Evolutionary conservation across 2,888 invertebrate genomes (phyloP).

Genomic region (Drosophila kambysellisi): DNA sequence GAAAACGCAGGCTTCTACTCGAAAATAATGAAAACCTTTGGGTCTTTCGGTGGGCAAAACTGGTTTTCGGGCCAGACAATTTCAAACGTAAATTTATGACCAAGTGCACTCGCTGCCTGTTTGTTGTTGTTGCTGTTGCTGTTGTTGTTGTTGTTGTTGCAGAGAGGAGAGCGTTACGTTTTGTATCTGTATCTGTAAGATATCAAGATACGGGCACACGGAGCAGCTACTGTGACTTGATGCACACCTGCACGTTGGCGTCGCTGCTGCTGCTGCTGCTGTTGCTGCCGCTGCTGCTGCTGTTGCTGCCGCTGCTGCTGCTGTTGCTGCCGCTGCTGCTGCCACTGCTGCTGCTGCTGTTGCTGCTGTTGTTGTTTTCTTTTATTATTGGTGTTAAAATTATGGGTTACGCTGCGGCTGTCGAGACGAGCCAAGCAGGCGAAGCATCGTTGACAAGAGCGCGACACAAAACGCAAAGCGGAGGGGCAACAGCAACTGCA

Average conservation of each 20-base stretch:
- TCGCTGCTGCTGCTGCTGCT: conserved; percentile 31
- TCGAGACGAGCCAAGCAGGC: conserved; percentile 38
- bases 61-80: conserved; percentile 69
- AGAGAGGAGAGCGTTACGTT: conserved; percentile 57
- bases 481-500: not conserved
- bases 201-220: conserved; percentile 70
- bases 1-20: conserved; percentile 38
- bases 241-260: conserved; percentile 76
- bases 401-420: conserved; percentile 72
- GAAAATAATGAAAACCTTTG: conserved; percentile 72
- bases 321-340: conserved; percentile 27
- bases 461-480: conserved; percentile 47
- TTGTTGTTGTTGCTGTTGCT: conserved; percentile 29
- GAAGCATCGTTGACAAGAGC: conserved; percentile 70
- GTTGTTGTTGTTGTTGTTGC: conserved; percentile 18
- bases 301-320: conserved; percentile 44
- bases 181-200: conserved; percentile 73
- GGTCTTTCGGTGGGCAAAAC: conserved; percentile 62
- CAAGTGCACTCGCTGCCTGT: conserved; percentile 60
- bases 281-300: conserved; percentile 22
- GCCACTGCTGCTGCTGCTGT: conserved; percentile 41
- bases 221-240: conserved; percentile 74
- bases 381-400: conserved; percentile 80
- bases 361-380: conserved; percentile 52
- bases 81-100: conserved; percentile 79